Conservation (phyloP, 37 sponge, comb jelly and placozoan species). For the Hormiphora californensis region DNA sequence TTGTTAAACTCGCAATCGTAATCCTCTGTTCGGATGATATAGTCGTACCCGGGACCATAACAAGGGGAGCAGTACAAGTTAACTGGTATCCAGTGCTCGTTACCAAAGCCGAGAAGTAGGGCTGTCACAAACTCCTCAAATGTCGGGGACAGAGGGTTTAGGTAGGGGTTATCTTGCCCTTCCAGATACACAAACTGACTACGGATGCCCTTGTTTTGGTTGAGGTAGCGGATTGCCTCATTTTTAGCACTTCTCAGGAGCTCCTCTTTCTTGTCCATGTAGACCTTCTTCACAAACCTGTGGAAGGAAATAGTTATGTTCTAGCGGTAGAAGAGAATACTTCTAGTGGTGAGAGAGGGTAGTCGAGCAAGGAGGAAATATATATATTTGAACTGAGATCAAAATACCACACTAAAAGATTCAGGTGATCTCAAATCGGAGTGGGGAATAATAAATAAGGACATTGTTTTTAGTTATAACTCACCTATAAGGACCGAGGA, state of each 20-base stretch:
- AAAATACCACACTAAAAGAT: too few species aligned
- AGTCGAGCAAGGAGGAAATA: too few species aligned
- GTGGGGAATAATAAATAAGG: too few species aligned
- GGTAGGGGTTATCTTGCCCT: neutral
- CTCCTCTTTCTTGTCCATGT: neutral
- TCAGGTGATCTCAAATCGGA: too few species aligned
- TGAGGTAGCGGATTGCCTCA: neutral
- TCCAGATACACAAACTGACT: neutral
- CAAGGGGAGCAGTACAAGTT: neutral
- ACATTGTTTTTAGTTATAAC: too few species aligned
- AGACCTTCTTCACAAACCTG: too few species aligned
- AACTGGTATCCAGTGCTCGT: neutral
- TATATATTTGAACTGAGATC: too few species aligned
- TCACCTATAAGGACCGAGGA: neutral
- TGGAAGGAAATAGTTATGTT: too few species aligned
- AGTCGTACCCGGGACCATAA: neutral
- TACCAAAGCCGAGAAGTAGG: neutral
- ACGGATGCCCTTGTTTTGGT: neutral
- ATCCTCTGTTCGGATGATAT: neutral
- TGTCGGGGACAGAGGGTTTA: neutral
- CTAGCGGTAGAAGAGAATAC: too few species aligned
- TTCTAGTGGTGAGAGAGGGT: too few species aligned
- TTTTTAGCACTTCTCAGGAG: neutral
- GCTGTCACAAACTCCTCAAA: neutral
- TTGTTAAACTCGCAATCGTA: conserved; percentile 4